Base-by-base conservation (phyloP, 2,888 invertebrate species). In the Andrena trimmerana region DNA sequence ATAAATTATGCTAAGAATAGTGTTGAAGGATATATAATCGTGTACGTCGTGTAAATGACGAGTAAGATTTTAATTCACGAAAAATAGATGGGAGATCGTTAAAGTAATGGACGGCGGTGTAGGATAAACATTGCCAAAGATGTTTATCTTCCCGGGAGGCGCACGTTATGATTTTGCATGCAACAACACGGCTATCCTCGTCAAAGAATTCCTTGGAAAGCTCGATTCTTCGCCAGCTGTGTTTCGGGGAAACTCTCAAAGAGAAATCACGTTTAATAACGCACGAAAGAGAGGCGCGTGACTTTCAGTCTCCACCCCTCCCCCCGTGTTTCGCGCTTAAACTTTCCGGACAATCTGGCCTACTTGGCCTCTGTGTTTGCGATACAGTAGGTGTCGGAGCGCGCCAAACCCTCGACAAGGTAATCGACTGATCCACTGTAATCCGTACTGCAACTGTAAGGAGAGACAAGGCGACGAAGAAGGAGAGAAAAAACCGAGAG, bases 381-480 rank as follows among this genome's bases (percentile, higher is more conserved):
- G 60, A 50, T 50, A 74, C 63, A 68, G 63, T 78, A 76, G 79
- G 67, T 76, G 79, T 68, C 48, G 62, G 60, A 62, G 70, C 67
- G 10, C 10, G 27, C 27, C 65, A 67, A 75, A 57, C 59, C 77
- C 69, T 71, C 77, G 74, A 73, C 69, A 67, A 74, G 57, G 72
- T 85, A 85, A 85, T 85, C 85, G 84, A 80, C 78, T 78, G 82
- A 87, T 87, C 84, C 83, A 54, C 67, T 84, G 82, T 87, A 84
- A 87, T 84, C 78, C 78, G 70, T 80, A 78, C 72, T 76, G 73
- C 75, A 62, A 60, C 68, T 76, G 65, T 65, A 57, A 65, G 50
- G 65, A 79, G 71, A 76, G 69, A 73, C 78, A 68, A 54, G 72
- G 68, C 60, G 65, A 33, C 24, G 73, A n/a, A 16, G 31, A 71